Evolutionary conservation across 2,888 invertebrate genomes (phyloP), one percentile per base, ranked within the genome.

Genomic region (Abrostola tripartita): DNA sequence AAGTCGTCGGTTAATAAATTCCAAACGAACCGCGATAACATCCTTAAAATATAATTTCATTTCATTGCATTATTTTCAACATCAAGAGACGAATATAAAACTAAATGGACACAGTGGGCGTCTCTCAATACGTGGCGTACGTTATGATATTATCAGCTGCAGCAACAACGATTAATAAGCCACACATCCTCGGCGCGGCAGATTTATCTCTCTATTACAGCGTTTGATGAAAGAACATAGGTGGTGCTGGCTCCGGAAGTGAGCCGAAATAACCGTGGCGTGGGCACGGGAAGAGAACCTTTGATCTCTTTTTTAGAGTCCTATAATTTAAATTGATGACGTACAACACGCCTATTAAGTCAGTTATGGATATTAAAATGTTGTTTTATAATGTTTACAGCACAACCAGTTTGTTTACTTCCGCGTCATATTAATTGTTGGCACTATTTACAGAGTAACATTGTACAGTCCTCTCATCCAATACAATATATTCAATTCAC

Each of bases 241-340:
- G 50, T 67, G 62, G 51, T 52, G 52, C 60, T 59, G 61, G 59
- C 47, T 67, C 49, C 81, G 79, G 79, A 79, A 71, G 81, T 53
- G 38, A 65, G 65, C 67, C 47, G 59, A 79, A 79, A 81, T 79
- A 79, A 69, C 78, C 57, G 57, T 12, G 11, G 37, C 74, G 61
- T 60, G 42, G 70, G 5, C 51, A 59, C 47, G 54, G 56, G 10
- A 40, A 50, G n/a, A 11, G 36, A 12, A 55, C 47, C 55, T 71
- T 74, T 73, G 62, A 74, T 66, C 66, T 60, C 40, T 8, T 47
- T 12, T 14, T 11, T 42, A 37, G 24, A 73, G 36, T 36, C 49
- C 57, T 42, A 60, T 61, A 61, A 44, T 49, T 64, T 8, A 50
- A n/a, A 54, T 49, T 53, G 14, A 52, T 58, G 55, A 40, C 11